Evolutionary conservation across 2,888 invertebrate species (phyloP), one percentile per base, ranked within the genome.

Genomic region (Julus scanicus): DNA sequence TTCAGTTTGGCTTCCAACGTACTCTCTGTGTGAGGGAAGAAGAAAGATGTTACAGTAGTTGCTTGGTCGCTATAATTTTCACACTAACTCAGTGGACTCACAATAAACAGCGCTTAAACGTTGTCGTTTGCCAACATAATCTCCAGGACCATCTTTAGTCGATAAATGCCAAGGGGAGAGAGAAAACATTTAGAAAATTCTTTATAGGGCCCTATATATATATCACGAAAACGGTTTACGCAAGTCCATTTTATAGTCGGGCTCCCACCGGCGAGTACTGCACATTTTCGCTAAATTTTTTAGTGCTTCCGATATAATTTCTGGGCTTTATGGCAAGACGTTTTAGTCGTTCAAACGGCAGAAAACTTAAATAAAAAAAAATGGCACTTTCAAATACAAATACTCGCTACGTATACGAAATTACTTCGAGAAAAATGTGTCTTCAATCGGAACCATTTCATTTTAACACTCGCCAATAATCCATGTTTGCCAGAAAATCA

Each of bases 41-140:
- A 63, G 63, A 63, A 4, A 63, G 63, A 63, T 17, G 63, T 63
- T 63, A 63, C 63, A 63, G 63, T 5, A 63, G 63, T n/a, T 63
- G 63, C 4, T 17, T 6, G 63, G 63, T 17, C 63, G 63, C 13
- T 53, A 63, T 63, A 17, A 63, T 63, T 63, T 63, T 63, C 17
- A 63, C 63, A 63, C 63, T 63, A 63, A 63, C 63, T 63, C 63
- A 63, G 63, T 63, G 20, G 63, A 63, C 63, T 63, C 63, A 63
- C 63, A 63, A 63, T 63, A 63, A 63, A 63, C 63, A 63, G 63
- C 17, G 63, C 63, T 63, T 63, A 63, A 63, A n/a, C 63, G 63
- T 63, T 63, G 63, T 63, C 63, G 63, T 63, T 63, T 63, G 63
- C 63, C 63, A 63, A 63, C 63, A 63, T 63, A 63, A 63, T 63